phyloP scores from a whole-genome alignment of 2,113 vertebrate species.

The Copsychus sechellarum region DNA sequence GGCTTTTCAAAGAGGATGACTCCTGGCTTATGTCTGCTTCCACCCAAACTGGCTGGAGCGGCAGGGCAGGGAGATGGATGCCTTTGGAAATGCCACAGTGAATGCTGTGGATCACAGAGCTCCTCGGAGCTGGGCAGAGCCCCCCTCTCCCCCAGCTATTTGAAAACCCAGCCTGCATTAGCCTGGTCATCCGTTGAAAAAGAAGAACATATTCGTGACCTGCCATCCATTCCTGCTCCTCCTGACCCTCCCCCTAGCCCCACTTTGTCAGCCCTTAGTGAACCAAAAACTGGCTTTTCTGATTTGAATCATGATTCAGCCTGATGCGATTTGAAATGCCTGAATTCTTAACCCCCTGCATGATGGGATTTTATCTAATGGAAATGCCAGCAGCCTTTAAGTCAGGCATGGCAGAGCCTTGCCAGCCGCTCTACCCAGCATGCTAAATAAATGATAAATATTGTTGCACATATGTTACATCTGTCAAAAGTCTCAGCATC shows the following conservation, averaged over 20 bases:
- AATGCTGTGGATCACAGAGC: background rate
- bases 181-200: background rate
- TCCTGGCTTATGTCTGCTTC: background rate
- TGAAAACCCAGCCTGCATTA: background rate
- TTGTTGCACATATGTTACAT: constrained; percentile 57
- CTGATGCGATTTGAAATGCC: constrained; percentile 73
- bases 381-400: constrained; percentile 56
- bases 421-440: constrained; percentile 10
- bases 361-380: constrained; percentile 35
- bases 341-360: constrained; percentile 59
- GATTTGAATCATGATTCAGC: constrained; percentile 67
- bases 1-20: background rate
- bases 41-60: background rate
- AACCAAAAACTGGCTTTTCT: constrained; percentile 58
- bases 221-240: background rate
- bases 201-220: constrained; percentile 26
- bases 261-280: constrained; percentile 19
- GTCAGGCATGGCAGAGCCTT: constrained; percentile 51
- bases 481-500: constrained; percentile 40
- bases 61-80: background rate
- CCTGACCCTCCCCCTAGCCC: constrained; percentile 12
- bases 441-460: constrained; percentile 53
- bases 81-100: background rate
- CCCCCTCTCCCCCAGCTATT: background rate
- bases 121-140: background rate